Conservation (phyloP, 2,113 vertebrate genomes). For the Pteruthius melanotis region DNA sequence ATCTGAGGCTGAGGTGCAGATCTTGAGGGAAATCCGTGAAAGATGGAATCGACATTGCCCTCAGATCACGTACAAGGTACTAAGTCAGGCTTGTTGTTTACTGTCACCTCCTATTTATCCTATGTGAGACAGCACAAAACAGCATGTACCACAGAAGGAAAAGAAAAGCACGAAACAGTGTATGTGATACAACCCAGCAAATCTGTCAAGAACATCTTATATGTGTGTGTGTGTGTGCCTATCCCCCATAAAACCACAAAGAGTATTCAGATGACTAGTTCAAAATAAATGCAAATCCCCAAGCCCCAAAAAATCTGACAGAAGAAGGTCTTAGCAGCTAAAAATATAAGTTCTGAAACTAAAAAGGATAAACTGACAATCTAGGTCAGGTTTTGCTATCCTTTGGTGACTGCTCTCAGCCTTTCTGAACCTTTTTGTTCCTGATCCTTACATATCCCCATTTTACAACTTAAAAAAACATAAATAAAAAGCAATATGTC, state of each 20-base stretch:
- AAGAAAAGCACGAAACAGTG: not conserved
- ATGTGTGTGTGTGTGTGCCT: accelerated
- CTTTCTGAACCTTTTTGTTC: not conserved
- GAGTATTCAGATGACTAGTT: not conserved
- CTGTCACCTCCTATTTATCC: conserved; percentile 30
- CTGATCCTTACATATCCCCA: not conserved
- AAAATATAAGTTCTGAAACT: not conserved
- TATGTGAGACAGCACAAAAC: not conserved
- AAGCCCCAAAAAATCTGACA: not conserved
- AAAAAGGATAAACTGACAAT: not conserved
- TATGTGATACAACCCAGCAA: not conserved
- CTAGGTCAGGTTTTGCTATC: not conserved
- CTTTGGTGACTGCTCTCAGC: not conserved
- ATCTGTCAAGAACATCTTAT: not conserved
- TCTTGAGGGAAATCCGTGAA: not conserved
- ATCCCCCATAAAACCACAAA: not conserved
- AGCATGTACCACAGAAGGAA: not conserved
- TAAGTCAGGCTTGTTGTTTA: not conserved
- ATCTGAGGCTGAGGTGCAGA: not conserved
- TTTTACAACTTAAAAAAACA: not conserved
- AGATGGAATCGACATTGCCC: not conserved
- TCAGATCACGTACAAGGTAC: not conserved
- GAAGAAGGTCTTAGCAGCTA: not conserved
- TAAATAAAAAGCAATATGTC: not conserved
- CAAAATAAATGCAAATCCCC: not conserved